Conservation (phyloP, 2,888 invertebrate genomes). For the Lithosia quadra region DNA sequence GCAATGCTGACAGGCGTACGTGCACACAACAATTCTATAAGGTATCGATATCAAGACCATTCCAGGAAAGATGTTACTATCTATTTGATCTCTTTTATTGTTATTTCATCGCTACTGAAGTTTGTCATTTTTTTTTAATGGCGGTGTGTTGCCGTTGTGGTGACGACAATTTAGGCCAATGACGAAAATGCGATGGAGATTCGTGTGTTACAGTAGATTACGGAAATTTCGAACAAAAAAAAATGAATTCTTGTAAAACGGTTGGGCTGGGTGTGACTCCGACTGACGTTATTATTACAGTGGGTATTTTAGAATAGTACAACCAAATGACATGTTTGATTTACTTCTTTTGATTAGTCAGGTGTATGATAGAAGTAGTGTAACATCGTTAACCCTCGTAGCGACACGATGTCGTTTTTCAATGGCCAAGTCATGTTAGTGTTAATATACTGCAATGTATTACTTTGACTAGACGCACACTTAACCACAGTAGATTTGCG, state of each 20-base stretch:
- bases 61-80: slow-evolving; percentile 8
- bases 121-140: no score
- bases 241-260: no score
- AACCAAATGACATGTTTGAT: no score
- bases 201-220: no score
- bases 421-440: background rate
- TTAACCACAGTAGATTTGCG: background rate
- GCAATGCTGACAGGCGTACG: slow-evolving; percentile 33
- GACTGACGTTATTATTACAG: no score
- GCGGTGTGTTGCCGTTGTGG: no score
- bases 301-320: background rate
- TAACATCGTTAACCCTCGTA: background rate
- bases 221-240: no score
- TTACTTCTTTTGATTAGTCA: background rate
- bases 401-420: background rate
- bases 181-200: no score
- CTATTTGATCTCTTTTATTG: slow-evolving; percentile 1
- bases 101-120: background rate
- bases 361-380: background rate
- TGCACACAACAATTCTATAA: slow-evolving; percentile 32
- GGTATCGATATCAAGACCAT: slow-evolving; percentile 22
- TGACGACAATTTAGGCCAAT: no score
- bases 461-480: background rate
- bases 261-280: no score
- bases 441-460: background rate